phyloP scores from a whole-genome alignment of 2,113 vertebrate species.

The Pluvianellus socialis region DNA sequence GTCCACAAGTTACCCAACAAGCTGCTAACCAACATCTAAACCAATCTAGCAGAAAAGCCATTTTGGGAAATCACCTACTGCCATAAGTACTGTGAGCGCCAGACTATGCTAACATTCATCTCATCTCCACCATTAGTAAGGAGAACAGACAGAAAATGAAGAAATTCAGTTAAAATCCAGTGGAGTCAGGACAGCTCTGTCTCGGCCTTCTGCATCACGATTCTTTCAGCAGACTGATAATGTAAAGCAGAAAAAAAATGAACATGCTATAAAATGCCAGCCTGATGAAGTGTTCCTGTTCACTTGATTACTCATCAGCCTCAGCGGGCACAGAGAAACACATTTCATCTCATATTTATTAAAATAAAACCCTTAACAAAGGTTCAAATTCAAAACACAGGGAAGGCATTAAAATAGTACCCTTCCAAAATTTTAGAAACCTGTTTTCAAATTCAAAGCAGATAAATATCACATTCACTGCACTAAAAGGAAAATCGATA shows the following conservation, averaged over 20 bases:
- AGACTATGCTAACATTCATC: not conserved
- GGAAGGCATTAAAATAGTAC: not conserved
- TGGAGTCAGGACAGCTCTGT: not conserved
- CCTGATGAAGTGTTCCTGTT: not conserved
- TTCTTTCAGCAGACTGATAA: not conserved
- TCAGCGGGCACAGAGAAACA: not conserved
- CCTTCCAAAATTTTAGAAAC: not conserved
- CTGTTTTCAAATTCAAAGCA: not conserved
- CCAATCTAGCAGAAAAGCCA: not conserved
- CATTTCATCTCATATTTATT: not conserved
- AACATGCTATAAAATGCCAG: not conserved
- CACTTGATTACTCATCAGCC: not conserved
- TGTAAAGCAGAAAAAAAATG: not conserved
- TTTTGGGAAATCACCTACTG: not conserved
- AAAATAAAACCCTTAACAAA: not conserved
- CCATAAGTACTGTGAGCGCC: not conserved
- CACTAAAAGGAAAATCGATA: not conserved
- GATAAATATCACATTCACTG: not conserved
- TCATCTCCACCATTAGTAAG: not conserved
- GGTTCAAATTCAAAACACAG: not conserved
- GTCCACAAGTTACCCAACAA: not conserved
- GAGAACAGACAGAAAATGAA: not conserved
- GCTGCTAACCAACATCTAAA: not conserved
- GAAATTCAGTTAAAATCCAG: not conserved
- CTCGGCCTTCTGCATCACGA: not conserved